Percentiles rank a stretch among this genome's conserved stretches.
These are phyloP conservation scores for Aegithalos caudatus DNA, from an alignment of 2,113 vertebrate species.

Conservation along the genomic window DNA sequence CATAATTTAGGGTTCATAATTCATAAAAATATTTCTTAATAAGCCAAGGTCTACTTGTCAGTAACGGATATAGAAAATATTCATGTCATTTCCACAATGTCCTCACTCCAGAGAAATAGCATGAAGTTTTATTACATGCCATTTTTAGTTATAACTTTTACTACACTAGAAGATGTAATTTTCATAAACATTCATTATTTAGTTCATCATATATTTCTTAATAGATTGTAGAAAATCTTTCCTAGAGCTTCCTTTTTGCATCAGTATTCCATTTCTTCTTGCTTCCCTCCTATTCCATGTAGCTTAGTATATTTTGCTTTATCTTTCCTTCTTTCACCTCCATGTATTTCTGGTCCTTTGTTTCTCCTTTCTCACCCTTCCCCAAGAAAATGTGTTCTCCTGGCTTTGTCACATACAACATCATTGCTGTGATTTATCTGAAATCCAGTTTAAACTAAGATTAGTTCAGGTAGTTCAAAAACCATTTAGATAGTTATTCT, in stretches of 20 bases:
- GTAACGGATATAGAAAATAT: neutral
- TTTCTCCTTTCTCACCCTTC: neutral
- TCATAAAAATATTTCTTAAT: neutral
- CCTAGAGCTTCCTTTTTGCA: neutral
- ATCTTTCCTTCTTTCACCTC: neutral
- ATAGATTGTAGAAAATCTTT: neutral
- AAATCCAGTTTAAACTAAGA: neutral
- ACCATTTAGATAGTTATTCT: neutral
- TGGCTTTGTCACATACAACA: neutral
- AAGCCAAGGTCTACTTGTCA: neutral
- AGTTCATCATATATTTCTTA: neutral
- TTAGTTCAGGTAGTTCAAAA: neutral
- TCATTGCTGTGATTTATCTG: neutral
- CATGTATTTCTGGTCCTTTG: neutral
- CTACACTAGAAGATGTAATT: neutral
- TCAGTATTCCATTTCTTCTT: neutral
- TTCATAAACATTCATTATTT: neutral
- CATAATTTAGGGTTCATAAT: neutral
- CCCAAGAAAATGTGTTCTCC: neutral
- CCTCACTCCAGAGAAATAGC: neutral
- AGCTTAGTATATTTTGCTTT: constrained; percentile 6
- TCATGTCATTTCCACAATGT: neutral
- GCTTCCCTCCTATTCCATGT: neutral
- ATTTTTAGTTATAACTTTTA: neutral
- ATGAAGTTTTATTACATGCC: neutral